phyloP scores from a whole-genome alignment of 1,140 invertebrate species.

The Vollenhovia emeryi region DNA sequence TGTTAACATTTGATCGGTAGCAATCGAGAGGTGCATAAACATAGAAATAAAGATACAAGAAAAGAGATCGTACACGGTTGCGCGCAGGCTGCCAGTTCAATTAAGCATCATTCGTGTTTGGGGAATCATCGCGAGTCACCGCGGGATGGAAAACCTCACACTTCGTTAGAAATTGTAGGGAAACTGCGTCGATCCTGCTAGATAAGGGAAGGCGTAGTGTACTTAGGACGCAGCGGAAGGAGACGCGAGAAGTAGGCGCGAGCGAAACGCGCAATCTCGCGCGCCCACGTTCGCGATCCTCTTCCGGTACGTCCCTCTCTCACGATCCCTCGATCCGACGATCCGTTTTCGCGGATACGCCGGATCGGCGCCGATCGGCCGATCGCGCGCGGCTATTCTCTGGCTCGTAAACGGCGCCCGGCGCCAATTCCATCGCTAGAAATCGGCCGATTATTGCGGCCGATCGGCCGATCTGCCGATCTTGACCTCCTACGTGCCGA shows the following conservation, averaged over 20 bases:
- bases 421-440: conserved; percentile 45
- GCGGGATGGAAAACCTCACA: neutral
- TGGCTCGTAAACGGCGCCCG: conserved; percentile 26
- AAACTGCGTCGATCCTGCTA: conserved; percentile 20
- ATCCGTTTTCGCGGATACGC: conserved; percentile 24
- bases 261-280: conserved; percentile 28
- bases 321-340: conserved; percentile 25
- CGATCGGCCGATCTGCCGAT: conserved; percentile 42
- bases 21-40: neutral
- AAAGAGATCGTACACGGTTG: neutral
- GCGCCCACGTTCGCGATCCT: neutral
- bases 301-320: conserved; percentile 41
- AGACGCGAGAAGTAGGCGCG: neutral
- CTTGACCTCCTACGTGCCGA: conserved; percentile 41
- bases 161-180: conserved; percentile 27
- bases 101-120: conserved; percentile 13
- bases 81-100: conserved; percentile 3
- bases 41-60: neutral
- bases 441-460: conserved; percentile 50
- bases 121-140: neutral
- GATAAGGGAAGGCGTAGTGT: conserved; percentile 6
- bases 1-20: neutral
- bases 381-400: conserved; percentile 23
- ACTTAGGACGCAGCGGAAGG: neutral
- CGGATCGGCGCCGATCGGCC: conserved; percentile 13